Conservation (phyloP, 2,797 vertebrate genomes). For the Anableps anableps region DNA sequence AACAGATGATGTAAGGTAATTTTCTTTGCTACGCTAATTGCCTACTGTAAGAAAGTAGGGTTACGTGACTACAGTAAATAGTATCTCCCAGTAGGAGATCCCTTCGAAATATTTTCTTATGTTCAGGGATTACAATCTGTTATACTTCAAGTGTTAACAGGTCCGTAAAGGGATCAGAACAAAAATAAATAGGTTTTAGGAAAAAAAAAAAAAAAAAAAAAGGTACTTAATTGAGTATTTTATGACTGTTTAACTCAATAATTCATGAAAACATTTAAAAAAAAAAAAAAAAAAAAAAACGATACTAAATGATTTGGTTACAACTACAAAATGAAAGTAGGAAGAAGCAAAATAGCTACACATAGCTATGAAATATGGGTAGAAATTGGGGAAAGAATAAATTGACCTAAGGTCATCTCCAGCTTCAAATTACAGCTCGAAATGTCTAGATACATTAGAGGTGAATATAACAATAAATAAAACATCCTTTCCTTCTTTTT, state of each 20-base stretch:
- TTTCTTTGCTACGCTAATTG: not conserved
- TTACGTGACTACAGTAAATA: not conserved
- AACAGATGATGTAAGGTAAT: not conserved
- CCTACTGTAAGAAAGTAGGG: not conserved
- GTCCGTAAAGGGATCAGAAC: not conserved
- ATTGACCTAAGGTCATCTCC: not conserved
- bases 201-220: not conserved
- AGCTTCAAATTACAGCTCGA: not conserved
- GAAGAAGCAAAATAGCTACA: not conserved
- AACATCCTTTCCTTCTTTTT: not conserved
- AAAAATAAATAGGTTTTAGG: not conserved
- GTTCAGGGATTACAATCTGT: not conserved
- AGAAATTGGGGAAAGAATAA: not conserved
- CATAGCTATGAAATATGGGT: not conserved
- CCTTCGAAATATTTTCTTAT: not conserved
- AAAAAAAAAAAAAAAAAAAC: too few species aligned
- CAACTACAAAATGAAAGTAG: not conserved
- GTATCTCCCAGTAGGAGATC: not conserved
- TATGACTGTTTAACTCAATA: not conserved
- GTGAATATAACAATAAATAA: not conserved
- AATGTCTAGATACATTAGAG: not conserved
- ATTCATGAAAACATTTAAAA: not conserved
- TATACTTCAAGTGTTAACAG: not conserved
- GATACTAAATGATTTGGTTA: not conserved
- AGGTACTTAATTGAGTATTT: not conserved